A percentile compares a stretch with the other conserved stretches of the same genome.
Conservation (phyloP, 2,797 vertebrate species). For the Anas capensis region DNA sequence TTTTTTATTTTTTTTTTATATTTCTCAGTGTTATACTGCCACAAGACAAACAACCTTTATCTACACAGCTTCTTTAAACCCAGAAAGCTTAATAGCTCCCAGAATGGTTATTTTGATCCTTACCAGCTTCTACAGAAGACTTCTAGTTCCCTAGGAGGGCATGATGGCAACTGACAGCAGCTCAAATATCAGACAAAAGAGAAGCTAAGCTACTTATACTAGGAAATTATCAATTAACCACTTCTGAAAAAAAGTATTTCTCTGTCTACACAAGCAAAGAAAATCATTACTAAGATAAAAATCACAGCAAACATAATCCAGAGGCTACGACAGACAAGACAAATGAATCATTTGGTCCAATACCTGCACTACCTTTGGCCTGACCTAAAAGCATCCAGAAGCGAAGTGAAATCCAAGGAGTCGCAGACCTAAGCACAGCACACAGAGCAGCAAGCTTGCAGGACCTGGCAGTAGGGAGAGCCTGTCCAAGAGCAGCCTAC, state of each 20-base stretch:
- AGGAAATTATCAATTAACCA: not conserved
- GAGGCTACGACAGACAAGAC: not conserved
- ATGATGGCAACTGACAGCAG: not conserved
- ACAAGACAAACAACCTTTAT: not conserved
- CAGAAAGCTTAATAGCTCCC: not conserved
- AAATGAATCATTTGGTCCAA: not conserved
- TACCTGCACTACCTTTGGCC: not conserved
- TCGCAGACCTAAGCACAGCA: not conserved
- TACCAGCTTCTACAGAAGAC: not conserved
- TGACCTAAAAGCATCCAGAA: not conserved
- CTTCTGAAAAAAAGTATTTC: not conserved
- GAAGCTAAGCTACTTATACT: not conserved
- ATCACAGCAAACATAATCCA: not conserved
- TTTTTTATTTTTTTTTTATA: not conserved
- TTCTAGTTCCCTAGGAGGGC: not conserved
- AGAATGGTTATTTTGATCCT: not conserved
- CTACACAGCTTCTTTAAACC: not conserved
- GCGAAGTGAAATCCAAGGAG: not conserved
- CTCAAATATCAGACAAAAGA: not conserved
- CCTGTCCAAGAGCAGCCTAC: not conserved
- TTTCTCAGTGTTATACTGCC: not conserved
- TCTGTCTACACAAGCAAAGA: not conserved
- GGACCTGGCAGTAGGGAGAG: not conserved
- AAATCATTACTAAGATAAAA: not conserved
- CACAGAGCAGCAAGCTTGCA: not conserved